These are phyloP conservation scores for Gobionotothen gibberifrons DNA, from an alignment of 2,797 vertebrate genomes.

Conservation along the genomic window DNA sequence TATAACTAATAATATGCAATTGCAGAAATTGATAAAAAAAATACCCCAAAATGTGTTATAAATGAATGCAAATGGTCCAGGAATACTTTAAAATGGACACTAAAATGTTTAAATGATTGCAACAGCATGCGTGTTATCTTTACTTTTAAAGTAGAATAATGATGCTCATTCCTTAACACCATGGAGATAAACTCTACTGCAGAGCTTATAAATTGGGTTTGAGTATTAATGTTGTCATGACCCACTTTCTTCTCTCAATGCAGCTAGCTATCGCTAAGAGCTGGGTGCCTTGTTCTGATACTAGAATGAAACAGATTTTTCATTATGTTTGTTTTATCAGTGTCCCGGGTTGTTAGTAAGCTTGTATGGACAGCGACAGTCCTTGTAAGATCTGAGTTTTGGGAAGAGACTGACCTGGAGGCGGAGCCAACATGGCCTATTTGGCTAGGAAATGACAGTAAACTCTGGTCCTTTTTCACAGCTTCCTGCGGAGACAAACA, in stretches of 20 bases:
- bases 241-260: slow-evolving; percentile 53
- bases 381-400: slow-evolving; percentile 43
- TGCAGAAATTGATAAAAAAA: too few relatives aligned
- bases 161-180: background rate
- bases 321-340: slow-evolving; percentile 30
- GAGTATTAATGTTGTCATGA: slow-evolving; percentile 44
- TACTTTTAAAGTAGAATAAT: background rate
- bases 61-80: background rate
- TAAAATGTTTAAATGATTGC: background rate
- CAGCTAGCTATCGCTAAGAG: slow-evolving; percentile 42
- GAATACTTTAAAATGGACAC: background rate
- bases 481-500: slow-evolving; percentile 83
- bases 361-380: slow-evolving; percentile 33
- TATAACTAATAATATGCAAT: too few relatives aligned
- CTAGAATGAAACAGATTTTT: slow-evolving; percentile 19
- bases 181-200: slow-evolving; percentile 24
- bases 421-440: slow-evolving; percentile 84
- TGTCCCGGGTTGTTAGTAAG: slow-evolving; percentile 30
- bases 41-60: background rate
- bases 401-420: slow-evolving; percentile 81
- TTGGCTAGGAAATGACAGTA: slow-evolving; percentile 86
- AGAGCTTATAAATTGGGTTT: slow-evolving; percentile 39
- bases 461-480: slow-evolving; percentile 87
- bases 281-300: slow-evolving; percentile 21
- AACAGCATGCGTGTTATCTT: background rate